phyloP scores from a whole-genome alignment of 1,140 invertebrate genomes.

The Conopomorpha cramerella region DNA sequence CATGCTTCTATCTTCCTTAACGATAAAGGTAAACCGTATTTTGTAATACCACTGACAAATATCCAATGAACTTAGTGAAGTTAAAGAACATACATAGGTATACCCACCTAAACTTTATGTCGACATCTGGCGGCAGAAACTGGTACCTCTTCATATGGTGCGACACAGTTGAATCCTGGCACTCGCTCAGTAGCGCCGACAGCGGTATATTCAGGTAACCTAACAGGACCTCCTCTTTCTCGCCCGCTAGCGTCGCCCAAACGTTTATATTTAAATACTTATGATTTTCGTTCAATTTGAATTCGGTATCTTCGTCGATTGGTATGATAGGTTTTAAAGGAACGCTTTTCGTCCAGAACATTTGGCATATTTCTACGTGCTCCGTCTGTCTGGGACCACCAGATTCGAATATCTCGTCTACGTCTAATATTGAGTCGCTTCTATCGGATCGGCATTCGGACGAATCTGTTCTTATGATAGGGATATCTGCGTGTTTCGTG shows the following conservation, averaged over 20 bases:
- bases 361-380: slow-evolving; percentile 54
- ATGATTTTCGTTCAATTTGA: slow-evolving; percentile 69
- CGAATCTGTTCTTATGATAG: slow-evolving; percentile 42
- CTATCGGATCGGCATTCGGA: slow-evolving; percentile 42
- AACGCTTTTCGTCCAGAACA: slow-evolving; percentile 53
- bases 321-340: slow-evolving; percentile 62
- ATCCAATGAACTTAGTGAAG: too few relatives aligned
- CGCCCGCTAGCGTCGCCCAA: slow-evolving; percentile 68
- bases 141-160: slow-evolving; percentile 78
- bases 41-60: too few relatives aligned
- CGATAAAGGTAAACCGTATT: too few relatives aligned
- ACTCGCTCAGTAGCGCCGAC: slow-evolving; percentile 75
- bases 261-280: slow-evolving; percentile 84
- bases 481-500: slow-evolving; percentile 49
- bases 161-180: slow-evolving; percentile 77
- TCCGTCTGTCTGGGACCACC: slow-evolving; percentile 44
- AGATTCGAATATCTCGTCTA: slow-evolving; percentile 38
- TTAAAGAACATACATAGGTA: too few relatives aligned
- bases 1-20: too few relatives aligned
- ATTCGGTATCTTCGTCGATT: slow-evolving; percentile 78
- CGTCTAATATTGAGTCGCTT: slow-evolving; percentile 16
- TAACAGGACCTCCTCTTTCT: slow-evolving; percentile 67
- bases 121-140: slow-evolving; percentile 72
- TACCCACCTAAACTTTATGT: slow-evolving; percentile 64
- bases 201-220: slow-evolving; percentile 83